Evolutionary conservation across 2,888 invertebrate genomes (phyloP).

Genomic region (Oligia strigilis): DNA sequence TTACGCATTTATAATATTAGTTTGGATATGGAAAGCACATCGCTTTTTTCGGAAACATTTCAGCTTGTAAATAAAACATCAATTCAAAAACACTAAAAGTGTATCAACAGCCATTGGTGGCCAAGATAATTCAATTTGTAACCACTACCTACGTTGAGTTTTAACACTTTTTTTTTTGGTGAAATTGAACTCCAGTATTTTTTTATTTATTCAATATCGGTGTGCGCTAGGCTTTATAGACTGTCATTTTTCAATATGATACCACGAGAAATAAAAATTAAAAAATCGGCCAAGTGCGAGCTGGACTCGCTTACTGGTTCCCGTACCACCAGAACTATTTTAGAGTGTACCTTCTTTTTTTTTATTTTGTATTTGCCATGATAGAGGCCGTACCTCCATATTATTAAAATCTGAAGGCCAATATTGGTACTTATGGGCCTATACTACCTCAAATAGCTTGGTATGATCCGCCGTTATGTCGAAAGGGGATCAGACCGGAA

Average conservation of each 20-base stretch:
- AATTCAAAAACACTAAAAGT: neutral
- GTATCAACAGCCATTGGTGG: neutral
- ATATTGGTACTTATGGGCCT: neutral
- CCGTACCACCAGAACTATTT: neutral
- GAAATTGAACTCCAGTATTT: neutral
- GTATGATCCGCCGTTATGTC: no score
- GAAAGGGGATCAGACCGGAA: no score
- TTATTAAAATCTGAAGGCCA: neutral
- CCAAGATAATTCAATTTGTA: constrained; percentile 23
- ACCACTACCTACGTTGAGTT: neutral
- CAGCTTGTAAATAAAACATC: constrained; percentile 2
- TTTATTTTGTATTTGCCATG: neutral
- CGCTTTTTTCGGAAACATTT: neutral
- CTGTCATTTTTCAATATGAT: neutral
- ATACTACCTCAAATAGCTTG: no score
- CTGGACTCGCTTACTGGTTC: neutral
- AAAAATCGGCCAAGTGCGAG: neutral
- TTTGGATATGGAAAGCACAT: neutral
- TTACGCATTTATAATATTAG: neutral
- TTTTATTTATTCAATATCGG: neutral
- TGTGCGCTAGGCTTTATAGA: neutral
- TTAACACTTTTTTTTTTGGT: neutral
- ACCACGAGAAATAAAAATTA: neutral
- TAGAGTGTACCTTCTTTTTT: neutral
- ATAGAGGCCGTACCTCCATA: no score